These are phyloP conservation scores for Cercopithecus mona DNA, from an alignment of 2,113 vertebrate species.

Conservation along the genomic window DNA sequence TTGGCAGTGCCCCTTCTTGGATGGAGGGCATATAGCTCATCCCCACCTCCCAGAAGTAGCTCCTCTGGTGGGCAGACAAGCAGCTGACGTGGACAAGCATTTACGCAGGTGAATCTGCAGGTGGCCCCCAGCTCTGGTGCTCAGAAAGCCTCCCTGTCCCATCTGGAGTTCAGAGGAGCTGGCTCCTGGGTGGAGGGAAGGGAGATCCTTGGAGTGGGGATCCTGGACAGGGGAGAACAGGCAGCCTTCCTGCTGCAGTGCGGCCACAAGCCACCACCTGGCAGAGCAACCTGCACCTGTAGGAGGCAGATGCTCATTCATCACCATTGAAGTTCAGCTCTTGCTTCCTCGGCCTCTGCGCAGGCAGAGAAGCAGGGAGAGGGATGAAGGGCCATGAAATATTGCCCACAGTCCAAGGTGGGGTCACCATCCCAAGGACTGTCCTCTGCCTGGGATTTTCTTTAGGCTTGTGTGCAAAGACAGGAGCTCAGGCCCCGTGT, in stretches of 20 bases:
- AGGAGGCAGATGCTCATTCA: neutral
- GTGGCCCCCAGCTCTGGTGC: neutral
- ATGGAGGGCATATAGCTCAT: neutral
- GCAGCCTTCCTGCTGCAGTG: fast-evolving
- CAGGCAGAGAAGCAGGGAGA: neutral
- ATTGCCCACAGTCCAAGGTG: neutral
- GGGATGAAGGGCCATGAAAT: neutral
- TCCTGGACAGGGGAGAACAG: fast-evolving
- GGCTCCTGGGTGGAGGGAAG: neutral
- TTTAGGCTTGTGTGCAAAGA: neutral
- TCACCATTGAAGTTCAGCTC: neutral
- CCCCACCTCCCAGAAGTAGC: constrained; percentile 59
- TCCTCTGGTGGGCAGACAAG: neutral
- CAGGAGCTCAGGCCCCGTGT: fast-evolving
- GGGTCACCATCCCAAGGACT: neutral
- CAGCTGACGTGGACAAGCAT: neutral
- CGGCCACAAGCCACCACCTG: neutral
- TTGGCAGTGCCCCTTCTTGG: constrained; percentile 34
- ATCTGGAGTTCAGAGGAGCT: neutral
- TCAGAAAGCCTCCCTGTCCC: neutral
- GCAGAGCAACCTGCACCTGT: neutral
- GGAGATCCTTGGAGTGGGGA: neutral
- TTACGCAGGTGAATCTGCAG: neutral
- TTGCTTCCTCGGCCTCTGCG: neutral
- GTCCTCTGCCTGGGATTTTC: neutral